Conservation (phyloP, 1,140 invertebrate genomes). For the Metopolophium dirhodum region DNA sequence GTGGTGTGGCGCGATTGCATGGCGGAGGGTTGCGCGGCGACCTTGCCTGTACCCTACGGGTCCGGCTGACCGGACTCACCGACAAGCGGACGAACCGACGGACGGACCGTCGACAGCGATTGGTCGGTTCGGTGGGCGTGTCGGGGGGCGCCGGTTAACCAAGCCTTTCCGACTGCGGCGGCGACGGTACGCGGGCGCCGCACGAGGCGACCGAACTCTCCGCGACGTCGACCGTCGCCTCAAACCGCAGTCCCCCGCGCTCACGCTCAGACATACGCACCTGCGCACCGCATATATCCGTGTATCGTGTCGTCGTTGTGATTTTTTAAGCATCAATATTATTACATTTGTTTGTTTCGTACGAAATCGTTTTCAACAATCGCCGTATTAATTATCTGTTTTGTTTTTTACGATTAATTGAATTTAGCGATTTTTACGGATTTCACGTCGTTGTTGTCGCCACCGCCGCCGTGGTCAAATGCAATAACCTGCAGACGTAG, state of each 20-base stretch:
- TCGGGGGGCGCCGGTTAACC: neutral
- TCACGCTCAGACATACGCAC: neutral
- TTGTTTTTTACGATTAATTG: neutral
- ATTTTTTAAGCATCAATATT: neutral
- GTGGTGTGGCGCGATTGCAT: neutral
- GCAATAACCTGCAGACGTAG: neutral
- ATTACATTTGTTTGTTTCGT: neutral
- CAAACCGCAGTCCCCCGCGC: slow-evolving; percentile 30
- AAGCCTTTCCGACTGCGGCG: slow-evolving; percentile 19
- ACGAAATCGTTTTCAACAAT: neutral
- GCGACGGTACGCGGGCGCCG: neutral
- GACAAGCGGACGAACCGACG: neutral
- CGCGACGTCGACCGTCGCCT: neutral
- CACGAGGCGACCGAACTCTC: slow-evolving; percentile 13
- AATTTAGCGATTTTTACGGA: neutral
- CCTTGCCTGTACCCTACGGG: slow-evolving; percentile 7
- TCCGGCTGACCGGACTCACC: neutral
- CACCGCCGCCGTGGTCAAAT: neutral
- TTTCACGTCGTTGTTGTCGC: neutral
- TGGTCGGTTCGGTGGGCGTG: slow-evolving; percentile 31
- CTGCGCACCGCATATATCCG: neutral
- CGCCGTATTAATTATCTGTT: neutral
- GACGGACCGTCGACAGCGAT: neutral
- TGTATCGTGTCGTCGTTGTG: neutral
- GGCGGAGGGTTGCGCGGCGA: slow-evolving; percentile 10